Conservation (phyloP, 1,140 invertebrate species). For the Ips nitidus region DNA sequence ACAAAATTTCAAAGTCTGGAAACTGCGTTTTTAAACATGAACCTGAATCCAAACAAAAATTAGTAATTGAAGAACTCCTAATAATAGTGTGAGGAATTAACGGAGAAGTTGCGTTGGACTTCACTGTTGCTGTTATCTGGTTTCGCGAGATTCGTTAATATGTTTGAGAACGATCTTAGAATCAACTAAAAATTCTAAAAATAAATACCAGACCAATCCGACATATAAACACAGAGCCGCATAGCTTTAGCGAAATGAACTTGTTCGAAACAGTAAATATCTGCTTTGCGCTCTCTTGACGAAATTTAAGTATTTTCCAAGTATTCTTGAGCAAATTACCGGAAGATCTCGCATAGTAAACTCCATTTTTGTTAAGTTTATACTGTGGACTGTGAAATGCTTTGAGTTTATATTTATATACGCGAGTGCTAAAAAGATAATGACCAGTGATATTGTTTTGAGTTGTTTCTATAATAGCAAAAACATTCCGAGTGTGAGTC, state of each 20-base stretch:
- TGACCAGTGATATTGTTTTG: no score
- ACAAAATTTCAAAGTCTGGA: no score
- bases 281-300: conserved; percentile 1
- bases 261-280: conserved; percentile 25
- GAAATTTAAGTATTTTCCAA: conserved; percentile 21
- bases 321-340: conserved; percentile 14
- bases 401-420: no score
- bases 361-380: not conserved
- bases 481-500: no score
- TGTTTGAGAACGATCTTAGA: conserved; percentile 26
- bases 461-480: no score
- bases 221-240: conserved; percentile 32
- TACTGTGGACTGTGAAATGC: no score
- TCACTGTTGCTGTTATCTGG: not conserved
- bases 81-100: no score
- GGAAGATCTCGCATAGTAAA: not conserved
- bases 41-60: no score
- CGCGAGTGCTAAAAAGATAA: no score
- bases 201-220: conserved; percentile 31
- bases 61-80: no score
- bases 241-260: conserved; percentile 31
- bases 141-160: conserved; percentile 28
- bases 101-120: no score
- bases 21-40: no score
- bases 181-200: conserved; percentile 36